Evolutionary conservation across 37 sponge, comb jelly and placozoan genomes (phyloP).

Genomic region (Mnemiopsis leidyi): DNA sequence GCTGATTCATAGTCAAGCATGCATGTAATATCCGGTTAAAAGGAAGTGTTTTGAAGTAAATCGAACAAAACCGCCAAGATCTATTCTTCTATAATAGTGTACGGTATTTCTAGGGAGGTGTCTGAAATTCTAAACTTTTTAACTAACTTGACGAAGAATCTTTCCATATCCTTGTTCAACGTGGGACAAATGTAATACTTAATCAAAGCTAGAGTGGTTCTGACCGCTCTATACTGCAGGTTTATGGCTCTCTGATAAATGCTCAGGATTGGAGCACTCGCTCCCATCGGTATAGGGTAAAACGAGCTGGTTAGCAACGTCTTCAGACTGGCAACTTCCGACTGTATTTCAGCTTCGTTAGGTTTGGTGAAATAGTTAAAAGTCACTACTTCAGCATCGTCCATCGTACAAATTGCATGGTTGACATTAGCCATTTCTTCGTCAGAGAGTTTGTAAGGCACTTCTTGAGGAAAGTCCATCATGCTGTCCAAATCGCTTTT

Average conservation of each 20-base stretch:
- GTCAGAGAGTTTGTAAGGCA: not conserved
- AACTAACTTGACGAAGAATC: slow-evolving; percentile 40
- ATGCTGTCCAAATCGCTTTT: not conserved
- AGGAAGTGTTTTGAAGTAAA: too few relatives aligned
- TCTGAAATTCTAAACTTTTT: too few relatives aligned
- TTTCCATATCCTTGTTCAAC: slow-evolving; percentile 18
- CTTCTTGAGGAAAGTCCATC: slow-evolving; percentile 39
- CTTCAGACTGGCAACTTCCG: not conserved
- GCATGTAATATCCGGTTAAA: too few relatives aligned
- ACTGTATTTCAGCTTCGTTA: not conserved
- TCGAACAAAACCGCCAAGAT: too few relatives aligned
- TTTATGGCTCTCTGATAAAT: not conserved
- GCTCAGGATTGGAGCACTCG: slow-evolving; percentile 4
- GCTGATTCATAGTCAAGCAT: too few relatives aligned
- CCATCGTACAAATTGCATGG: not conserved
- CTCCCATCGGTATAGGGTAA: slow-evolving; percentile 35
- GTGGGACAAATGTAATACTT: slow-evolving; percentile 54
- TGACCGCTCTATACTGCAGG: not conserved
- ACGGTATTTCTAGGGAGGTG: too few relatives aligned
- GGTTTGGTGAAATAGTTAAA: slow-evolving; percentile 59
- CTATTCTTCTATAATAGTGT: too few relatives aligned
- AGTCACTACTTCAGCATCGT: not conserved
- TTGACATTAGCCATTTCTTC: not conserved
- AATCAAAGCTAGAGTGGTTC: slow-evolving; percentile 8
- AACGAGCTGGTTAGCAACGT: not conserved